Percentiles rank a stretch among this genome's conserved stretches.
Evolutionary conservation across 2,797 vertebrate genomes (phyloP).

Genomic region (Arctocebus calabarensis): DNA sequence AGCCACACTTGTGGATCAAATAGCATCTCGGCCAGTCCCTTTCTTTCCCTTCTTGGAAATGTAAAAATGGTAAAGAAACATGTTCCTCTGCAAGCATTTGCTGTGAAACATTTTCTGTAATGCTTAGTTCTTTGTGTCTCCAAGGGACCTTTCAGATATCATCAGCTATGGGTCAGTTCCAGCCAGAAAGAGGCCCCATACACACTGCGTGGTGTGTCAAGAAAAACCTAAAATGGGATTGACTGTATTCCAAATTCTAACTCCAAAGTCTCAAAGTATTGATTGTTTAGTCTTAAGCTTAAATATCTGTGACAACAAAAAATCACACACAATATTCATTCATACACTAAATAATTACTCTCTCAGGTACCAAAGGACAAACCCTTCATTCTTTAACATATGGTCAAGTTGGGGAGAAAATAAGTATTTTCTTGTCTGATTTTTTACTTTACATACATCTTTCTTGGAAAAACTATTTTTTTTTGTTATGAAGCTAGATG

Average conservation of each 20-base stretch:
- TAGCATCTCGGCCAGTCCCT: not conserved
- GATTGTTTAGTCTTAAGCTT: not conserved
- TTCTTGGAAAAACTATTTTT: not conserved
- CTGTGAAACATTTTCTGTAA: too few relatives aligned
- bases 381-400: not conserved
- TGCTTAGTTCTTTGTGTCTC: conserved; percentile 46
- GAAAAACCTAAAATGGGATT: not conserved
- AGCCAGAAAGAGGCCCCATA: not conserved
- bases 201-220: conserved; percentile 81
- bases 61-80: not conserved
- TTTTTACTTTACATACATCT: too few relatives aligned
- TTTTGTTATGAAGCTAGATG: not conserved
- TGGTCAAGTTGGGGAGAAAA: too few relatives aligned
- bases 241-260: not conserved
- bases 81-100: not conserved
- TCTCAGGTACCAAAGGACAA: not conserved
- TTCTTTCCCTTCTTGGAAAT: not conserved
- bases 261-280: not conserved
- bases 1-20: not conserved
- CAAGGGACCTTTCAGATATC: conserved; percentile 92
- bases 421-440: too few relatives aligned
- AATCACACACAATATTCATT: not conserved
- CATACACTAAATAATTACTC: not conserved
- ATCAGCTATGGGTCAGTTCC: too few relatives aligned
- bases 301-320: not conserved